Base-by-base conservation (phyloP, 1,140 invertebrate genomes). In the Rhopalosiphum maidis region DNA sequence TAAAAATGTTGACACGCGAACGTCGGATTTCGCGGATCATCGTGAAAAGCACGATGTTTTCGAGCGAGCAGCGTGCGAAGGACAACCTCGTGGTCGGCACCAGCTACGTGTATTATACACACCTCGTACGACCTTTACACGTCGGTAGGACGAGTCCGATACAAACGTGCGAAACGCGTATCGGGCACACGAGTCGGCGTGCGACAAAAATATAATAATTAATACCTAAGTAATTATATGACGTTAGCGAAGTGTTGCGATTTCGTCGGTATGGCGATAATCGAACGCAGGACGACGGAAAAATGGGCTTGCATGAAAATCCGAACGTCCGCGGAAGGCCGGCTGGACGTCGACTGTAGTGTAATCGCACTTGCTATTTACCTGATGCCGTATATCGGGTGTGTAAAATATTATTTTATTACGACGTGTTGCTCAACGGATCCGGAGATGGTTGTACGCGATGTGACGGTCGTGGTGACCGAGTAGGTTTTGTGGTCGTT, bases 401-500 rank as follows among this genome's bases (percentile, higher is more conserved):
- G 15, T 35, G 30, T n/a, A 77, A 77, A 77, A 35, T 77, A 77
- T 77, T n/a, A n/a, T 77, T 77, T n/a, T 77, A 77, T n/a, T 77
- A 77, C 60, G 15, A 68, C 15, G 11, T 18, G n/a, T 77, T 77
- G n/a, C 60, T 15, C 60, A 77, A 77, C 60, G 60, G 60, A 18
- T 11, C 89, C 35, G 89, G 22, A 41, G 83, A 41, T 8, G 37
- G 37, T 85, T 41, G 23, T 41, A 41, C 83, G 9, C 41, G 37
- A 41, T 15, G 83, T 15, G 83, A 77, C 18, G 89, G 22, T 35
- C 37, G 23, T 11, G 51, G 23, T n/a, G 51, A 30, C n/a, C n/a
- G 25, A 55, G 35, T 55, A 23, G 89, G 37, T 90, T 90, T 90
- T 90, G 89, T 90, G 43, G 51, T 60, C 89, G n/a, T 60, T 90